Evolutionary conservation across 2,797 vertebrate genomes (phyloP), one percentile per base, ranked within the genome.

Genomic region (Sciurus carolinensis): DNA sequence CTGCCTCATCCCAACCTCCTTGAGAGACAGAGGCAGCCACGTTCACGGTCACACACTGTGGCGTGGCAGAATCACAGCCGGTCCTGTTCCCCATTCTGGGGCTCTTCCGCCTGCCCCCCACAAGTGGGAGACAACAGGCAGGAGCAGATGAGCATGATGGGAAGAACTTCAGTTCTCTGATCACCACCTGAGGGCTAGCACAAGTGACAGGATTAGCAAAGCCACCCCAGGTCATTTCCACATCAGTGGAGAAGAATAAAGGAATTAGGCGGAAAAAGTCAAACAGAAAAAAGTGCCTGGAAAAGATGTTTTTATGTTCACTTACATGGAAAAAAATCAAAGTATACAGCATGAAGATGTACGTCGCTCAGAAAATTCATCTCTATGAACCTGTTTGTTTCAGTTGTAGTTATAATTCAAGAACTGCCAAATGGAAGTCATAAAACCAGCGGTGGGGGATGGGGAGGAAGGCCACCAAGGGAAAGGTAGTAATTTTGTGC

Each of bases 271-370:
- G 5, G 1, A 18, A 73, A 30, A 83, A 94, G 59, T 26, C 88
- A 91, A 92, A 86, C 42, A 76, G 92, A 93, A 97, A 91, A 79
- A 90, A 95, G 81, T 0, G 0, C 73, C 62, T 62, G 83, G 81
- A 96, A 98, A 98, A 98, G 72, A 97, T 96, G 47, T 84, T 98
- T 98, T 98, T 98, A 97, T 97, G 97, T 92, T 97, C 95, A 94
- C 90, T 98, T 86, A 96, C 92, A 1, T 26, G 75, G 85, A 92
- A 97, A 96, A 94, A 97, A 96, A 82, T 42, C 90, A 52, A 71
- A 97, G 97, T 91, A 97, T 82, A 98, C 72, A 97, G 91, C 95
- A 82, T 80, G 52, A 73, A 80, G 95, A 54, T 52, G 95, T 88
- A 96, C 69, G 24, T 33, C 69, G 82, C 96, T 96, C 14, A 91